These are phyloP conservation scores for Xerus inauris DNA, from an alignment of 2,113 vertebrate genomes.

Conservation along the genomic window DNA sequence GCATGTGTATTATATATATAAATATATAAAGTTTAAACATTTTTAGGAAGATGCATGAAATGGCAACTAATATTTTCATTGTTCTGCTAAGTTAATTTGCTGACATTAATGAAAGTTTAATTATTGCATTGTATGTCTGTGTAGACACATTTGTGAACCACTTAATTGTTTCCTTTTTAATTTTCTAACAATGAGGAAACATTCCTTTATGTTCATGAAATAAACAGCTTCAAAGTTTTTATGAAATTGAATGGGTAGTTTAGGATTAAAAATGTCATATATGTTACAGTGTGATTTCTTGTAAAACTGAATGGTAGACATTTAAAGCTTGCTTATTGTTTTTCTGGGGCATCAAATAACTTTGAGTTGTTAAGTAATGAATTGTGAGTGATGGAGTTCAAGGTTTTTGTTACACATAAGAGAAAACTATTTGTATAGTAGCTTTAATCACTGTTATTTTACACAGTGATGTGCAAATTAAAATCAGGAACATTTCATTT, in stretches of 20 bases:
- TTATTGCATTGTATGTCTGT: background rate
- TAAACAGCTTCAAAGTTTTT: background rate
- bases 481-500: conserved; percentile 23
- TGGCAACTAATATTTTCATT: background rate
- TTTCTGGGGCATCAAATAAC: background rate
- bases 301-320: background rate
- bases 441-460: background rate
- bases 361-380: conserved; percentile 6
- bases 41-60: background rate
- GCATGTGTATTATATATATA: background rate
- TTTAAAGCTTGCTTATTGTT: background rate
- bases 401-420: background rate
- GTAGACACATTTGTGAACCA: background rate
- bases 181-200: background rate
- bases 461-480: conserved; percentile 38
- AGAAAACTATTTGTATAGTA: background rate
- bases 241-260: background rate
- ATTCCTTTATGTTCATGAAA: background rate
- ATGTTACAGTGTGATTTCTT: background rate
- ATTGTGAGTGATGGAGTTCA: background rate
- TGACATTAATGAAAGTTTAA: background rate
- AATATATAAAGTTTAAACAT: background rate
- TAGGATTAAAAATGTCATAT: background rate
- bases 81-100: background rate
- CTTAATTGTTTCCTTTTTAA: background rate